phyloP scores from a whole-genome alignment of 2,113 vertebrate species.

The Lathamus discolor region DNA sequence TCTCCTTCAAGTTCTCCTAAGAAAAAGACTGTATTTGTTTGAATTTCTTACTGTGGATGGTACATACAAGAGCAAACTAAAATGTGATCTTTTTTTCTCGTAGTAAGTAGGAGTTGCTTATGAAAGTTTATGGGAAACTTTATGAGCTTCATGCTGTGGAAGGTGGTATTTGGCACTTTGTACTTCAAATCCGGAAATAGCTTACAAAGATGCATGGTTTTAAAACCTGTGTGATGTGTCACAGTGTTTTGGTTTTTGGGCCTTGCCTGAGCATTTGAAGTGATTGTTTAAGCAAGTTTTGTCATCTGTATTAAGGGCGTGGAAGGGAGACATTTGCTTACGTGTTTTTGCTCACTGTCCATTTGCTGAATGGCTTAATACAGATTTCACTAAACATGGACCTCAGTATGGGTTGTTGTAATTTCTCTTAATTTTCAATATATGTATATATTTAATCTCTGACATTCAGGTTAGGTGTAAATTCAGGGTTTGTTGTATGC shows the following conservation, averaged over 20 bases:
- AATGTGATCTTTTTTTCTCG: neutral
- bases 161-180: neutral
- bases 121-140: neutral
- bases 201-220: neutral
- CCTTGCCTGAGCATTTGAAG: neutral
- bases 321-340: neutral
- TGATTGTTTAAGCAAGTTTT: neutral
- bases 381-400: neutral
- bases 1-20: neutral
- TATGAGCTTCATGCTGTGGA: neutral
- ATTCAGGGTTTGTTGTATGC: neutral
- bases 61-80: neutral
- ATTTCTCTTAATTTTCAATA: neutral
- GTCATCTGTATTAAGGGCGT: neutral
- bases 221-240: neutral
- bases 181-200: neutral
- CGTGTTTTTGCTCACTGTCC: neutral
- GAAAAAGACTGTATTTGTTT: neutral
- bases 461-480: neutral
- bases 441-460: neutral
- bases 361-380: neutral
- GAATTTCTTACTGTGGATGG: neutral
- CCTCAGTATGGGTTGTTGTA: neutral
- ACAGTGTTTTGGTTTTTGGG: neutral
- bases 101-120: neutral